A percentile compares a stretch with the other conserved stretches of the same genome.
These are phyloP conservation scores for Phlogophora meticulosa DNA, from an alignment of 2,888 invertebrate species.

Conservation along the genomic window DNA sequence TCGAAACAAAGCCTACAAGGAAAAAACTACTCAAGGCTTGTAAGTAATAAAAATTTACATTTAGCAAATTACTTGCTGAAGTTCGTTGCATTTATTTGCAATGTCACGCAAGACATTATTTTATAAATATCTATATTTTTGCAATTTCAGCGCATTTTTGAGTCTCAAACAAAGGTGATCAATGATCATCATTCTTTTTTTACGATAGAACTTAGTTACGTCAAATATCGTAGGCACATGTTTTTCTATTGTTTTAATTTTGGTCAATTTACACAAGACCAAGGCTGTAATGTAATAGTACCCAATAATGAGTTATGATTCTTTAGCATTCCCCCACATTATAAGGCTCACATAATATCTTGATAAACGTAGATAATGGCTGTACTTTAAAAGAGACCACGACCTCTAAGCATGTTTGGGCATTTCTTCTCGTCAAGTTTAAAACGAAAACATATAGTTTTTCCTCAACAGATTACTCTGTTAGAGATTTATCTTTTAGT, in stretches of 20 bases:
- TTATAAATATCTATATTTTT: not conserved
- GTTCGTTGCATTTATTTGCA: constrained; percentile 30
- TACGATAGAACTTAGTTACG: not conserved
- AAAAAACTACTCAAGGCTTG: constrained; percentile 28
- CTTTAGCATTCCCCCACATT: not conserved
- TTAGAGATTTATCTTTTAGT: no score
- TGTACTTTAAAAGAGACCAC: no score
- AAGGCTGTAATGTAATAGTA: not conserved
- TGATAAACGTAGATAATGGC: no score
- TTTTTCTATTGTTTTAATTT: constrained; percentile 8
- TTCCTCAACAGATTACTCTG: no score
- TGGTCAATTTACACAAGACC: constrained; percentile 7
- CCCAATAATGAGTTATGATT: not conserved
- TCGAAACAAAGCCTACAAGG: constrained; percentile 17
- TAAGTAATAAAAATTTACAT: constrained; percentile 25
- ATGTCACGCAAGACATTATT: constrained; percentile 14
- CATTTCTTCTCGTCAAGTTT: no score
- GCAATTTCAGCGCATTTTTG: not conserved
- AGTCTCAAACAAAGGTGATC: not conserved
- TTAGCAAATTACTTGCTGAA: constrained; percentile 19
- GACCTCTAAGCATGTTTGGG: no score
- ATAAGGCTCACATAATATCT: no score
- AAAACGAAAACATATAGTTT: no score
- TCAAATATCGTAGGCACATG: no score
- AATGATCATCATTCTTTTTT: not conserved